These are phyloP conservation scores for Xiphophorus couchianus DNA, from an alignment of 2,113 vertebrate genomes.

Conservation along the genomic window DNA sequence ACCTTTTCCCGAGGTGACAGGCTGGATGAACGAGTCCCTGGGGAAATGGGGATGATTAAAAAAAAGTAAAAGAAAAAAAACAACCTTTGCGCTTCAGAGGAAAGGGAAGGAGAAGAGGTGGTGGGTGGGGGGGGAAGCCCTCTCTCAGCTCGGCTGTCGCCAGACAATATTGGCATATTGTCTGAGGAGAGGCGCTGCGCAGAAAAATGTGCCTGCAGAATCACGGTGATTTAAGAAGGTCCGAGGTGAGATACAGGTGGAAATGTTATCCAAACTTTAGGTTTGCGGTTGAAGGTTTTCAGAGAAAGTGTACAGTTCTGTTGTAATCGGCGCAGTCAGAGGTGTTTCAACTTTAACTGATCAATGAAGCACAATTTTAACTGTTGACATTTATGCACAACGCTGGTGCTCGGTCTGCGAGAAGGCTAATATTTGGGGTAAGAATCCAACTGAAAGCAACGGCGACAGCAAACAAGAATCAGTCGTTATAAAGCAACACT, in stretches of 20 bases:
- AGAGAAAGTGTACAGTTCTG: background rate
- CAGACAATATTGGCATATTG: slow-evolving; percentile 30
- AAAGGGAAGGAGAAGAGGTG: background rate
- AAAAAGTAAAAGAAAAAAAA: slow-evolving; percentile 11
- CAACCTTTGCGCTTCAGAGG: background rate
- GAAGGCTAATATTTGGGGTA: no score
- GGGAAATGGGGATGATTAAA: slow-evolving; percentile 42
- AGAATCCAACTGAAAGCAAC: no score
- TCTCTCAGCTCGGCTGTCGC: slow-evolving; percentile 38
- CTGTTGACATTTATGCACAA: background rate
- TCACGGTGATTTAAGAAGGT: slow-evolving; percentile 6
- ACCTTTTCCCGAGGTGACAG: slow-evolving; percentile 51
- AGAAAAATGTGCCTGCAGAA: slow-evolving; percentile 34
- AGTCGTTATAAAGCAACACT: no score
- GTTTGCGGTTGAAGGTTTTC: background rate
- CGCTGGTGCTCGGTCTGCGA: no score
- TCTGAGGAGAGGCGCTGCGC: slow-evolving; percentile 23
- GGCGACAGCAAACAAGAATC: no score
- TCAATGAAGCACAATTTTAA: slow-evolving; percentile 1
- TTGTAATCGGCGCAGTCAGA: slow-evolving; percentile 11
- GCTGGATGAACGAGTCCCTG: slow-evolving; percentile 53
- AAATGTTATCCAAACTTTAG: background rate
- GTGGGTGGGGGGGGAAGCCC: background rate
- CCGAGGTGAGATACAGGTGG: slow-evolving; percentile 7
- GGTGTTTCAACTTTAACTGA: background rate